Percentiles rank a stretch among this genome's conserved stretches.
Conservation (phyloP, 2,888 invertebrate genomes). For the Agrotis ipsilon region DNA sequence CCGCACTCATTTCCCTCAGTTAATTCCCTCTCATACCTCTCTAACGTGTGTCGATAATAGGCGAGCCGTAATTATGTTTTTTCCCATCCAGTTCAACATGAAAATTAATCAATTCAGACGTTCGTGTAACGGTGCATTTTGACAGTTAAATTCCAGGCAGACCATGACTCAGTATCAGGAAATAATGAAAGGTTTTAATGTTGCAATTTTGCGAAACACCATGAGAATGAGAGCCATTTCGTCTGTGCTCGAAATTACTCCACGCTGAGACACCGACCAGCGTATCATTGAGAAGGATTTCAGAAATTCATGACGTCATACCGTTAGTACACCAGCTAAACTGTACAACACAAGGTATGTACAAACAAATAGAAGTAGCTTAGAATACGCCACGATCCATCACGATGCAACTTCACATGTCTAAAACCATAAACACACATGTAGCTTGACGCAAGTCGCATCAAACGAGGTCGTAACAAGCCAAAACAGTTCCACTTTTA, state of each 20-base stretch:
- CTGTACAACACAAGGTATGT: too few relatives aligned
- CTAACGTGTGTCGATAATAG: slow-evolving; percentile 36
- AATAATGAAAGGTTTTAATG: slow-evolving; percentile 55
- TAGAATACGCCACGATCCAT: too few relatives aligned
- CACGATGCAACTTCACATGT: too few relatives aligned
- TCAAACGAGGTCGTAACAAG: too few relatives aligned
- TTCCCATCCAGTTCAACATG: slow-evolving; percentile 44
- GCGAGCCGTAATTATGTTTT: slow-evolving; percentile 51
- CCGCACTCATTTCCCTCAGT: slow-evolving; percentile 44
- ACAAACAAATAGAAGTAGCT: too few relatives aligned
- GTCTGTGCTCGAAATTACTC: slow-evolving; percentile 28
- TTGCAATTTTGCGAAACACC: slow-evolving; percentile 60
- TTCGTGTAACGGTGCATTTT: slow-evolving; percentile 51
- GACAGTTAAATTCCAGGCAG: slow-evolving; percentile 57
- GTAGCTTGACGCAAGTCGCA: too few relatives aligned
- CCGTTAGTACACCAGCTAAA: background rate
- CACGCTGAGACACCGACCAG: slow-evolving; percentile 11
- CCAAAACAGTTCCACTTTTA: slow-evolving; percentile 3
- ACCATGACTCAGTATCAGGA: slow-evolving; percentile 51
- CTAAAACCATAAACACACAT: too few relatives aligned
- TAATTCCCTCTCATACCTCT: slow-evolving; percentile 45
- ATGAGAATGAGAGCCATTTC: slow-evolving; percentile 44
- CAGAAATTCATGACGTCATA: slow-evolving; percentile 48
- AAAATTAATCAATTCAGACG: slow-evolving; percentile 56
- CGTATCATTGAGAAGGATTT: slow-evolving; percentile 21